phyloP scores from a whole-genome alignment of 92 coral and sea anemone species.

The Anthopleura xanthogrammica region DNA sequence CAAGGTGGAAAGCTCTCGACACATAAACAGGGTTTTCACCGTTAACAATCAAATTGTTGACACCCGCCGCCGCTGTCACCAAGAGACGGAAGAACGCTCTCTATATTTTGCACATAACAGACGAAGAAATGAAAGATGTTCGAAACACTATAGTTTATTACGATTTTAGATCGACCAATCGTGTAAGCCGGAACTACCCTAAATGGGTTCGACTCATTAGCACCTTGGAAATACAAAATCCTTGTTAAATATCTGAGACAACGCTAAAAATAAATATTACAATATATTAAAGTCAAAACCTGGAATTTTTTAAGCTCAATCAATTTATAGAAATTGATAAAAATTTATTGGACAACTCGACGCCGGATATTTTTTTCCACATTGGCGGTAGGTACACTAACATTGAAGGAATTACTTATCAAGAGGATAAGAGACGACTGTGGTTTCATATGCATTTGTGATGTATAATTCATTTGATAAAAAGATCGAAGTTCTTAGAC shows the following conservation, averaged over 20 bases:
- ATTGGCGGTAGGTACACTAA: too few relatives aligned
- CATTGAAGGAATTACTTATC: too few relatives aligned
- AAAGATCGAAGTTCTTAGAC: too few relatives aligned
- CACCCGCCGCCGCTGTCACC: slow-evolving; percentile 3
- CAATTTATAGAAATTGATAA: neutral
- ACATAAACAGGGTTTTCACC: neutral
- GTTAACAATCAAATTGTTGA: neutral
- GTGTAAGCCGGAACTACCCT: neutral
- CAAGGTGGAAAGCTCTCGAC: neutral
- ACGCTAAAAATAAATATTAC: neutral
- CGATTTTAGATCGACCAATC: neutral
- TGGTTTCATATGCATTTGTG: too few relatives aligned
- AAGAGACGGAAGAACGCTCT: neutral
- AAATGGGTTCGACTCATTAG: neutral
- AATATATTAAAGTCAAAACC: neutral
- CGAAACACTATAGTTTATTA: neutral
- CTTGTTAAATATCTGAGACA: neutral
- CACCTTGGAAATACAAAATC: neutral
- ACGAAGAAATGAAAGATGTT: neutral
- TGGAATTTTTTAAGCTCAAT: neutral
- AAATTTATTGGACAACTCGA: too few relatives aligned
- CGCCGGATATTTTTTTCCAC: too few relatives aligned
- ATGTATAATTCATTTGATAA: too few relatives aligned
- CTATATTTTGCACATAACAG: neutral
- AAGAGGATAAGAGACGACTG: too few relatives aligned